Evolutionary conservation across 2,888 invertebrate genomes (phyloP), one percentile per base, ranked within the genome.

Genomic region (Drosophila nigritarsus): DNA sequence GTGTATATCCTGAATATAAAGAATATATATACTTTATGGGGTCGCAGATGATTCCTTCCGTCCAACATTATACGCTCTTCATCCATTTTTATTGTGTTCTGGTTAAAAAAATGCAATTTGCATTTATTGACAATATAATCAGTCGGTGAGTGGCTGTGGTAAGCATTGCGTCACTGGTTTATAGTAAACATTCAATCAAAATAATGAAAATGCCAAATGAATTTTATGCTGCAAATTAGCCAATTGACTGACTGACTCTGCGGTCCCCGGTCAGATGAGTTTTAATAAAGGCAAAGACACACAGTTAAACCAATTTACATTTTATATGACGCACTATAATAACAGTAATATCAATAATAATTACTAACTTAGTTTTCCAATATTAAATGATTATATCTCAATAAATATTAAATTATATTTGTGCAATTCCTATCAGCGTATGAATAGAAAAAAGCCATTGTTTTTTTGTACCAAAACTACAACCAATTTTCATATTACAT

Each of bases 161-260:
- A 13, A 18, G 18, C 53, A 38, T 3, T 38, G 54, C n/a, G 54
- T 32, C 50, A 38, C 7, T 49, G 51, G 55, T 36, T 42, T 38
- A 59, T 56, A 70, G 56, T 49, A 73, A 81, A 66, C 80, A 89
- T 87, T 89, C 78, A 89, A 85, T 89, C 82, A 82, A 77, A 76
- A 76, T 76, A 72, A 78, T 78, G 68, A 74, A 71, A 69, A 69
- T 75, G 65, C 51, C 56, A 68, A 85, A 74, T 81, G 70, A 61
- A 72, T 73, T 72, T 60, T 40, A 54, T 65, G 55, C 66, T 48
- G 63, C 53, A 70, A 87, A 84, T 84, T 74, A 82, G 71, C 65
- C 87, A 89, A 73, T 89, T 77, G 71, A 77, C 67, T 70, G 78
- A 74, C 78, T 78, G 70, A 60, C 60, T 50, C 55, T 65, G 77